Conservation (phyloP, 1,140 invertebrate species). For the Geopemphigus sp. region DNA sequence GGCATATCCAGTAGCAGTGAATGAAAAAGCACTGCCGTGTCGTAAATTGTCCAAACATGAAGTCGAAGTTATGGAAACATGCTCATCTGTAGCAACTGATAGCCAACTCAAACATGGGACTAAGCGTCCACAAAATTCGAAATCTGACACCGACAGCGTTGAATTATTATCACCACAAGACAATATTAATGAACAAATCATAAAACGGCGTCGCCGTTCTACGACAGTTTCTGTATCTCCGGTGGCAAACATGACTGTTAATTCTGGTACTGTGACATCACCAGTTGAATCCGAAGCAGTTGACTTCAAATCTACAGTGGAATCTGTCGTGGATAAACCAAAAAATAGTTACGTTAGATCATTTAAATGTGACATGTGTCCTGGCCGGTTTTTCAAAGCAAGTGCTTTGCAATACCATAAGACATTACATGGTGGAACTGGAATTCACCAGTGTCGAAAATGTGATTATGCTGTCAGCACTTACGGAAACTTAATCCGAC, state of each 20-base stretch:
- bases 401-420: constrained; percentile 71
- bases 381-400: constrained; percentile 68
- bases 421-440: constrained; percentile 67
- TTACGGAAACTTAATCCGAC: constrained; percentile 72
- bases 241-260: not conserved
- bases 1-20: not conserved
- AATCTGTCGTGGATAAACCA: not conserved
- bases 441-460: constrained; percentile 71
- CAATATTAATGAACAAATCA: not conserved
- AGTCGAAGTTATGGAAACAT: not conserved
- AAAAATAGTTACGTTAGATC: constrained; percentile 52
- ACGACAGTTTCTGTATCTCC: not conserved
- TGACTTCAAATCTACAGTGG: too few relatives aligned
- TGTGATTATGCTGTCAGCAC: constrained; percentile 82
- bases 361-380: constrained; percentile 65
- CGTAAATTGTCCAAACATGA: not conserved
- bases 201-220: not conserved
- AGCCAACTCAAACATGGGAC: not conserved
- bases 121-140: not conserved
- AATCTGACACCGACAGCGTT: not conserved
- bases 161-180: not conserved
- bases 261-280: not conserved
- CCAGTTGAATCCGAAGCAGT: too few relatives aligned
- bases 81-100: not conserved
- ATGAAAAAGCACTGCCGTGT: not conserved